These are phyloP conservation scores for Crocuta crocuta DNA, from an alignment of 2,113 vertebrate genomes.

Conservation along the genomic window DNA sequence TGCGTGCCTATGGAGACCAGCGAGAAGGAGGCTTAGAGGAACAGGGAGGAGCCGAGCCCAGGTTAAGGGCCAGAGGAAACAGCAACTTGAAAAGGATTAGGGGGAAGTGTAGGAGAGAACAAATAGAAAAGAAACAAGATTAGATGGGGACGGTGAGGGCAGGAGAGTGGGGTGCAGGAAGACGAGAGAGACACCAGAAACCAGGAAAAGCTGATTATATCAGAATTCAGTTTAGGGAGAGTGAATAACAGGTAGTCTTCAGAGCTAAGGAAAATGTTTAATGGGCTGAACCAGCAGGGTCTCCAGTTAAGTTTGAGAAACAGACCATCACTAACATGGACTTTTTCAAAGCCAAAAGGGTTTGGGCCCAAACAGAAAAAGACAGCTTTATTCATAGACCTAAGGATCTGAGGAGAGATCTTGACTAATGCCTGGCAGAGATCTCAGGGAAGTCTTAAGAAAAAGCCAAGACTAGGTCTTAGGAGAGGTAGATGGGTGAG, in stretches of 20 bases:
- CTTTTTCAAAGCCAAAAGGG: background rate
- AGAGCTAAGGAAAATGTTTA: background rate
- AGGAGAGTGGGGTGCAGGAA: background rate
- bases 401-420: background rate
- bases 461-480: background rate
- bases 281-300: background rate
- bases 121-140: slow-evolving; percentile 54
- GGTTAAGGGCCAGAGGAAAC: slow-evolving; percentile 53
- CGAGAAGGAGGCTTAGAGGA: slow-evolving; percentile 37
- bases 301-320: background rate
- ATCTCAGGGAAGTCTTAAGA: background rate
- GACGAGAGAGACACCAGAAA: background rate
- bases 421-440: background rate
- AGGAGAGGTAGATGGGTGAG: background rate
- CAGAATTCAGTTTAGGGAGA: background rate
- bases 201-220: background rate
- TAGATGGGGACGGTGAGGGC: background rate
- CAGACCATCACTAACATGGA: background rate
- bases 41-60: background rate
- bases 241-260: background rate
- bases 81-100: slow-evolving; percentile 63
- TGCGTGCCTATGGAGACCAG: slow-evolving; percentile 50
- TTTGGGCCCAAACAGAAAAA: background rate
- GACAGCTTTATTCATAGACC: background rate
- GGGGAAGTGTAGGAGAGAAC: background rate